Conservation (phyloP, 2,888 invertebrate species). For the Ptychoptera contaminata region DNA sequence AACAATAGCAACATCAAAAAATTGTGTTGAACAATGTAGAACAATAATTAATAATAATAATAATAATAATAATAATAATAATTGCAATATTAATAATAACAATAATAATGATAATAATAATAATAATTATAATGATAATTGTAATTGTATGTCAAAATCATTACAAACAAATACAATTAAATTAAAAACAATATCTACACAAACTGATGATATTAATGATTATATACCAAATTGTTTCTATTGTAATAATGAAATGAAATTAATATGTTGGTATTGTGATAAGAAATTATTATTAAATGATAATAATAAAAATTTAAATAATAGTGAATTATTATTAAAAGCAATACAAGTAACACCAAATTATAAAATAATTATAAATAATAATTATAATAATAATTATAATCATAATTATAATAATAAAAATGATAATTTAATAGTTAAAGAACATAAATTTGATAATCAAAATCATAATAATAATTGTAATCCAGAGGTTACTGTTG, state of each 20-base stretch:
- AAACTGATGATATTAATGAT: constrained; percentile 17
- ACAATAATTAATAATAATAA: not conserved
- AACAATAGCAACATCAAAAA: not conserved
- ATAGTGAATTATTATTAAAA: constrained; percentile 37
- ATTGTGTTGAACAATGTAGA: too few species aligned
- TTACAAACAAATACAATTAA: constrained; percentile 18
- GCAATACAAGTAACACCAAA: constrained; percentile 38
- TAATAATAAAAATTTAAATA: constrained; percentile 20
- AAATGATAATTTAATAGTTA: constrained; percentile 12
- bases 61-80: not conserved
- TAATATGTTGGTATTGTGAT: constrained; percentile 25
- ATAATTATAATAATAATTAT: constrained; percentile 29
- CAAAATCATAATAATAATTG: not conserved
- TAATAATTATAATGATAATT: not conserved
- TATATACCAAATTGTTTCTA: constrained; percentile 15
- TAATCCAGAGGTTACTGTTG: constrained; percentile 1
- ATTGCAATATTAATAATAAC: not conserved
- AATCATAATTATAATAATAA: constrained; percentile 25
- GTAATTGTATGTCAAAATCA: constrained; percentile 11
- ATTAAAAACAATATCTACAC: constrained; percentile 31
- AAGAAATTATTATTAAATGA: constrained; percentile 6
- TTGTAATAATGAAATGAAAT: constrained; percentile 28
- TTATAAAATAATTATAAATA: constrained; percentile 33
- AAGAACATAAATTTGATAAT: constrained; percentile 3
- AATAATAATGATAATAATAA: not conserved